Evolutionary conservation across 2,113 vertebrate species (phyloP), one percentile per base, ranked within the genome.

Genomic region (Hemibagrus wyckioides): DNA sequence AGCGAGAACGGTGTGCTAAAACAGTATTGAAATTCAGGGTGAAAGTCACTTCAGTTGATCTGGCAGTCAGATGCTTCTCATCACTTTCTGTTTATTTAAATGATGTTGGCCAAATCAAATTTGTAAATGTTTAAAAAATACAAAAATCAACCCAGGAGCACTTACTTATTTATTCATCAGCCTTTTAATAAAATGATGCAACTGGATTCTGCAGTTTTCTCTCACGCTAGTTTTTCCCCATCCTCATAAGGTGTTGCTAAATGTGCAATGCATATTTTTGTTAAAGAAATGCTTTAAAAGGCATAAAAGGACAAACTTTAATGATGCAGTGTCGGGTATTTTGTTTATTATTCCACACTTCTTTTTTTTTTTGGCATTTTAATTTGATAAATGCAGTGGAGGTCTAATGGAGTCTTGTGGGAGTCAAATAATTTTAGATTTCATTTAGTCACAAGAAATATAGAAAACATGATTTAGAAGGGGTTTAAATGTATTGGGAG

Each of bases 221-320:
- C 6, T 57, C 33, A 28, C 3, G 30, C 39, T 33, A 19, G 52
- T 59, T 25, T 50, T 56, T 79, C 36, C 30, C 67, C 36, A 75
- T 73, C 67, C 21, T 14, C 59, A n/a, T 36, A 76, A 79, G 84
- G 75, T 54, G 39, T 86, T 80, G 84, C 56, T 79, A 36, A 44
- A 36, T 85, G 75, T 63, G 8, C 84, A 85, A 76, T 54, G 73
- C 57, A 52, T 85, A 67, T 30, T 86, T n/a, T 86, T 86, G 75
- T 79, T 79, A 52, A 79, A 80, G 30, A 80, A 33, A 79, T 77
- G n/a, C 73, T 86, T 65, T 65, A 25, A 65, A 86, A 79, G 73
- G 50, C 56, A 85, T 85, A 85, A 77, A 77, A 79, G 54, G 33
- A 84, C n/a, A 28, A 79, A 63, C 19, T 61, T 86, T 36, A 3